Evolutionary conservation across 1,140 invertebrate species (phyloP), one percentile per base, ranked within the genome.

Genomic region (Argopecten irradians): DNA sequence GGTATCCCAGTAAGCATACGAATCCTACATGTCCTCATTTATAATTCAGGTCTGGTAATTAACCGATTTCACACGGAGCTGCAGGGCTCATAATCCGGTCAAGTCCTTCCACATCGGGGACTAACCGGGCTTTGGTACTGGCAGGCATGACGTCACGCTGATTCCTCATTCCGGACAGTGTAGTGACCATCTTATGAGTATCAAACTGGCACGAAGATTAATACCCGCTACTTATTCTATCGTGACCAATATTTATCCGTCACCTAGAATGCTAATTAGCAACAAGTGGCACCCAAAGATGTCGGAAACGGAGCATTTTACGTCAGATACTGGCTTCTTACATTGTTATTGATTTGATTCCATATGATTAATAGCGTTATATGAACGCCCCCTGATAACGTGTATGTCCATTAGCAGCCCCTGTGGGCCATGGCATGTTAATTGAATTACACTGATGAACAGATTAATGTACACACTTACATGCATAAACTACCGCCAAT

Each of bases 391-490:
- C n/a, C 22, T 71, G 55, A 28, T 71, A 71, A 71, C 28, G n/a
- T 71, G 55, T 46, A 46, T 71, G 55, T 71, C 55, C 55, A 71
- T 71, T 71, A 71, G n/a, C 55, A n/a, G 8, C 55, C 55, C 19
- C 55, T 71, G 55, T 71, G 55, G 55, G 28, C 55, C 22, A 8
- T n/a, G 55, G 22, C 55, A 71, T 71, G 55, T 71, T 71, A 71
- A 71, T 71, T 71, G 55, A 71, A 71, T 71, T 71, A 71, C 22
- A n/a, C 55, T 71, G 55, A 71, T 71, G 55, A 71, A 22, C 55
- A 71, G 55, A 71, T 71, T 71, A 46, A 71, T 71, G n/a, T 71
- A 71, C 16, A 71, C 55, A 28, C 55, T 71, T 71, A 71, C 55
- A 71, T 71, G 55, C n/a, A 71, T 71, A 71, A 71, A 71, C n/a